Evolutionary conservation across 1,140 invertebrate species (phyloP), one percentile per base, ranked within the genome.

Genomic region (Riptortus pedestris): DNA sequence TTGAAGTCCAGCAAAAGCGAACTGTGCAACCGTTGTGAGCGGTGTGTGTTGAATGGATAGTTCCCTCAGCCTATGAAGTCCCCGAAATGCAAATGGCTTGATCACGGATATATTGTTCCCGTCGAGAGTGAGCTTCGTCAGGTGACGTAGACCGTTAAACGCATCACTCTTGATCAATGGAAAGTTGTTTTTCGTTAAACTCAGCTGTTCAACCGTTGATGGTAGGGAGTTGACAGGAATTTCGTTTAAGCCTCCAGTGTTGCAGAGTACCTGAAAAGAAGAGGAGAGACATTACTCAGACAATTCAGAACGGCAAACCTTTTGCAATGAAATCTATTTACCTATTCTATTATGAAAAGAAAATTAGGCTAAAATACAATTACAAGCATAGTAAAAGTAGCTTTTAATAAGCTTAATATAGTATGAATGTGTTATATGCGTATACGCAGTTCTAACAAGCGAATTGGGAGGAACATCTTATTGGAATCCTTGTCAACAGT

Each of bases 201-300:
- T 88, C 57, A 91, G 73, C 70, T 91, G 87, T 73, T 89, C 87
- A 55, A 91, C 85, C 27, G 82, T 84, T 0, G 80, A 69, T 11
- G 87, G 85, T 58, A 91, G 74, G 47, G 82, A 78, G 27, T 80
- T 79, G 20, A 85, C 79, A 28, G 88, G 88, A 58, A 91, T 88
- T 68, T 87, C 86, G 48, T 80, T 79, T 65, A 90, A 75, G 31
- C 84, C 84, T 63, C 87, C 88, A 60, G 86, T 89, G 77, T 91
- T 90, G 79, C 88, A 91, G 67, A 90, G 80, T 57, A 90, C 87
- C 88, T 91, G 77, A 20, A 72, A n/a, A n/a, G n/a, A n/a, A n/a
- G n/a, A n/a, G n/a, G n/a, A n/a, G n/a, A n/a, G n/a, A n/a, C n/a
- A n/a, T n/a, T n/a, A n/a, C n/a, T n/a, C n/a, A n/a, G n/a, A n/a